Evolutionary conservation across 1,140 invertebrate species (phyloP), one percentile per base, ranked within the genome.

Genomic region (Achatina immaculata): DNA sequence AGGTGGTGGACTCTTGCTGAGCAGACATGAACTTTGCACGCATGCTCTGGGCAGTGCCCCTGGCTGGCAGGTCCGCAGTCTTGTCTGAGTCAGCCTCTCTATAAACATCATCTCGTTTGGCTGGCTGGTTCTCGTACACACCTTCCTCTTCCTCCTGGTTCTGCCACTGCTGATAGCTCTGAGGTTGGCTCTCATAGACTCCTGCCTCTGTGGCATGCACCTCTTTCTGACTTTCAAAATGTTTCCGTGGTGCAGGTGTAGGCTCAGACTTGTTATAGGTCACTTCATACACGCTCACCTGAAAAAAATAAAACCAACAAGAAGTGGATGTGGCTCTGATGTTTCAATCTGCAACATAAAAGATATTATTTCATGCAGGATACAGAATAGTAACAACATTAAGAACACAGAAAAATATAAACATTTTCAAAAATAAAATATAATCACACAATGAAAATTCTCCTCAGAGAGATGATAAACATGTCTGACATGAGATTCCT

Each of bases 111-210:
- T 84, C 81, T 34, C 86, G 85, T 24, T 38, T 58, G 0, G 81
- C 80, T 1, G 89, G 89, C 68, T 86, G 82, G 66, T 85, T 90
- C 75, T 90, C 89, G 81, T 86, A 89, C 19, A 87, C 87, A 1
- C 88, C 89, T 34, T 87, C 89, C 58, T 87, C 86, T 40, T 85
- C 79, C n/a, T 85, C 85, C 34, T 85, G 81, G 45, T 85, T 77
- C 62, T 83, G 78, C 51, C 71, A 85, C 34, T 87, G 86, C 43
- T 86, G 77, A 45, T 86, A 83, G 3, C 75, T 81, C 40, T 81
- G 31, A 1, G 83, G 83, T 58, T 79, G 34, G 48, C 80, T 83
- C 65, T 83, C 83, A 62, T 73, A 73, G 43, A 73, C 71, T 28
- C 71, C 71, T 48, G 42, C 71, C 42, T 73, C 71, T 1, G 71